Evolutionary conservation across 2,113 vertebrate species (phyloP), one percentile per base, ranked within the genome.

Genomic region (Paramisgurnus dabryanus): DNA sequence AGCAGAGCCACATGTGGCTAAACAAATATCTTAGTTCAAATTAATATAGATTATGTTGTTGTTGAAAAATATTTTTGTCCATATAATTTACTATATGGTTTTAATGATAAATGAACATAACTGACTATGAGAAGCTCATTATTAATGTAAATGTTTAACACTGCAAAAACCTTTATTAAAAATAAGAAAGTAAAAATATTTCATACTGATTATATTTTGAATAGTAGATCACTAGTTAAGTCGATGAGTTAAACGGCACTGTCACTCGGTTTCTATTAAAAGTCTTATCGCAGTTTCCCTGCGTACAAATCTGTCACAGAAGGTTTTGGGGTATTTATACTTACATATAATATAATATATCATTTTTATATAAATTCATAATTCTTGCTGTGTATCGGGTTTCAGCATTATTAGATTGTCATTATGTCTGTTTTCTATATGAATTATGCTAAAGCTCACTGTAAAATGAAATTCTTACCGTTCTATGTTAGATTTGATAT

Each of bases 401-500:
- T 18, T 58, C 6, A 58, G 6, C 1, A 18, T 58, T 17, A 34
- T 58, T 18, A 18, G 55, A 58, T 18, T n/a, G 17, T 3, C 55
- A 18, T 58, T 58, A 58, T 17, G 55, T 58, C 17, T 18, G 6
- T 58, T 58, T 58, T 7, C 17, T 50, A 17, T 8, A 55, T 47
- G 10, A 68, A 27, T 13, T 11, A 45, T 67, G 40, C 11, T 49
- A 13, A 49, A 49, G 18, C 49, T 53, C 8, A 70, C 1, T 40
- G 13, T 9, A 18, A n/a, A 15, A 53, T 53, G 4, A 4, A 53
- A 58, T 58, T 18, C 6, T 58, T 8, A 39, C 15, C 4, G 3
- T 18, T 72, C 50, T 57, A 17, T 45, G 65, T 41, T 50, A 49
- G 13, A 39, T 71, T 40, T 71, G 7, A 71, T 40, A 55, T 71